Conservation (phyloP, 1,140 invertebrate species). For the Neodiprion virginianus region DNA sequence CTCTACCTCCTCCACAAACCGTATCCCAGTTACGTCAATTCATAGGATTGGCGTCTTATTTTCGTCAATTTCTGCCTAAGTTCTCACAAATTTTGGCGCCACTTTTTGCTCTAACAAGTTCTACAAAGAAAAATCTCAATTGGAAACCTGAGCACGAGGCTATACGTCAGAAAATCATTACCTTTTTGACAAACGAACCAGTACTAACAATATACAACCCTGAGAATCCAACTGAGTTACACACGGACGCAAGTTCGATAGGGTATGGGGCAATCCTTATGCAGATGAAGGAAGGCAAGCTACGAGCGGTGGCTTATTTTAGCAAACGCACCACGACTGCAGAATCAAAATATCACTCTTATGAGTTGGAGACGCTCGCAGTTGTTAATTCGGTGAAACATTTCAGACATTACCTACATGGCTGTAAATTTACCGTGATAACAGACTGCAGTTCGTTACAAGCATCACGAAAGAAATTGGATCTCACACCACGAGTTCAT, state of each 20-base stretch:
- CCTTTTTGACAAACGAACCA: slow-evolving; percentile 32
- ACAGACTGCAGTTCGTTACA: slow-evolving; percentile 47
- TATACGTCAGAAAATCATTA: slow-evolving; percentile 32
- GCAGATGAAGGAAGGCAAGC: slow-evolving; percentile 31
- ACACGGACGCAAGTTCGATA: slow-evolving; percentile 31
- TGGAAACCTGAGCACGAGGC: slow-evolving; percentile 13
- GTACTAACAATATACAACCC: slow-evolving; percentile 49
- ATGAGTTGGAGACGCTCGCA: slow-evolving; percentile 25
- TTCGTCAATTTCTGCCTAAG: neutral
- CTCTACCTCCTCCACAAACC: slow-evolving; percentile 25
- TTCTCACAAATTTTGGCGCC: slow-evolving; percentile 20
- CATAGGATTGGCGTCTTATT: neutral
- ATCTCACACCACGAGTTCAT: slow-evolving; percentile 44
- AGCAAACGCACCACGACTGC: slow-evolving; percentile 33
- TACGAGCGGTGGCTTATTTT: slow-evolving; percentile 36
- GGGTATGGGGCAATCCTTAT: slow-evolving; percentile 32
- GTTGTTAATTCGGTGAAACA: slow-evolving; percentile 43
- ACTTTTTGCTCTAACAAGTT: slow-evolving; percentile 19
- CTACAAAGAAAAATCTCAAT: slow-evolving; percentile 9
- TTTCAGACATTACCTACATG: slow-evolving; percentile 46
- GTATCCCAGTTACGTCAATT: slow-evolving; percentile 29
- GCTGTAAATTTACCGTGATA: slow-evolving; percentile 23
- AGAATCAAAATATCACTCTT: slow-evolving; percentile 43
- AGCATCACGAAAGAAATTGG: slow-evolving; percentile 41
- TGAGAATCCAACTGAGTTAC: slow-evolving; percentile 38